Base-by-base conservation (phyloP, 2,113 vertebrate genomes). In the Charina bottae region DNA sequence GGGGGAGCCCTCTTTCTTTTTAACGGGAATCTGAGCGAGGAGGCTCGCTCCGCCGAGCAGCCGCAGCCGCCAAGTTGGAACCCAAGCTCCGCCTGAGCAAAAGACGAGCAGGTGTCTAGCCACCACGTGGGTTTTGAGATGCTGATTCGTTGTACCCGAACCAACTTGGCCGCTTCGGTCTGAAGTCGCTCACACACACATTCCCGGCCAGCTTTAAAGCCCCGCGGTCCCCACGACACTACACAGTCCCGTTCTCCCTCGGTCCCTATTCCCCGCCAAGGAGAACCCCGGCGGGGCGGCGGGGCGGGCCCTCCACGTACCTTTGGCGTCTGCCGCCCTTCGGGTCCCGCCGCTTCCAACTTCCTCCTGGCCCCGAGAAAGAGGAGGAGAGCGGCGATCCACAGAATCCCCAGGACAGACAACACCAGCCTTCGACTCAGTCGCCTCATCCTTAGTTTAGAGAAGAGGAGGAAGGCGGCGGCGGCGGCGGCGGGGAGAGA, bases 371-470 rank as follows among this genome's bases (percentile, higher is more conserved):
- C 96, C 59, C 96, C 97, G 95, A 97, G 97, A 90, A 97, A 97
- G 93, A 98, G 95, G 26, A 97, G 97, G 21, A 98, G 95, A 54
- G 97, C 97, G 28, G 97, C 96, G 94, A 97, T 94, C 97, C 97
- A 97, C 54, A 97, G 93, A 91, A 97, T 95, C 94, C 97, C 97
- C 90, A 97, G 92, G 92, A 97, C 49, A 5, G 96, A 96, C 95
- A 97, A 93, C 62, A 89, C 94, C 96, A 98, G 92, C 91, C 97
- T 97, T 92, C 97, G 97, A 59, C 93, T 93, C 95, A 96, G 95
- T 86, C 97, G 95, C 95, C 97, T 93, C 97, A 97, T 97, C 90
- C 54, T 53, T 60, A 54, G 54, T 89, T 55, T 37, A 58, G 9
- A 19, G 85, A 37, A 9, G 12, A 5, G 46, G 37, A 19, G 49